These are phyloP conservation scores for Solea senegalensis DNA, from an alignment of 2,113 vertebrate genomes.

Conservation along the genomic window DNA sequence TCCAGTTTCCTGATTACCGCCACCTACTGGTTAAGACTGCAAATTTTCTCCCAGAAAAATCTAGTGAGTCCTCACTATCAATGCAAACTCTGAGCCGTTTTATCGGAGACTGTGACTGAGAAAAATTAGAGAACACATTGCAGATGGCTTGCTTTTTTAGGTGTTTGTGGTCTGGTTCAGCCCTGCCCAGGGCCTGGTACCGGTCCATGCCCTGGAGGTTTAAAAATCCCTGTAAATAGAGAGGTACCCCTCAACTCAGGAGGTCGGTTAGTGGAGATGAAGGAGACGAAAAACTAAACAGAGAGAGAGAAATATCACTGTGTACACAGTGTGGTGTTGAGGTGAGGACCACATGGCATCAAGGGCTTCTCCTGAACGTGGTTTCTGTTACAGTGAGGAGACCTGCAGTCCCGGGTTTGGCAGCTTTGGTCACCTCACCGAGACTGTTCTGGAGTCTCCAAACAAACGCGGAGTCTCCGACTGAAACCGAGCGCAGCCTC, in stretches of 20 bases:
- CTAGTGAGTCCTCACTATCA: too few species aligned
- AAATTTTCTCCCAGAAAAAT: too few species aligned
- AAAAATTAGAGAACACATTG: too few species aligned
- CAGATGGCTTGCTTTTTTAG: too few species aligned
- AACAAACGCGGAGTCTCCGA: slow-evolving; percentile 6
- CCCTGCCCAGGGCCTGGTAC: too few species aligned
- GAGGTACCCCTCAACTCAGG: background rate
- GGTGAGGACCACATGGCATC: slow-evolving; percentile 17
- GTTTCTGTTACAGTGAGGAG: slow-evolving; percentile 25
- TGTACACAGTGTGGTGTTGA: slow-evolving; percentile 29
- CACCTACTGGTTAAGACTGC: too few species aligned
- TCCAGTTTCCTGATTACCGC: too few species aligned
- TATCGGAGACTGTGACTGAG: too few species aligned
- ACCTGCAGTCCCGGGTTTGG: slow-evolving; percentile 9
- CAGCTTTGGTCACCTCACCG: slow-evolving; percentile 17
- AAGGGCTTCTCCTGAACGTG: slow-evolving; percentile 27
- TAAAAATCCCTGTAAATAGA: background rate
- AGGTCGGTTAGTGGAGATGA: slow-evolving; percentile 30
- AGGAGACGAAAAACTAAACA: background rate
- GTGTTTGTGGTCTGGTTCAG: too few species aligned
- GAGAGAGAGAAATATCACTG: background rate
- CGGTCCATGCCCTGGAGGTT: too few species aligned
- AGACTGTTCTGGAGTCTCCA: background rate
- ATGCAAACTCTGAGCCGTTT: too few species aligned
- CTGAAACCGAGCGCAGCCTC: slow-evolving; percentile 12